phyloP scores from a whole-genome alignment of 1,140 invertebrate species.

The Pseudomyrmex dendroicus region DNA sequence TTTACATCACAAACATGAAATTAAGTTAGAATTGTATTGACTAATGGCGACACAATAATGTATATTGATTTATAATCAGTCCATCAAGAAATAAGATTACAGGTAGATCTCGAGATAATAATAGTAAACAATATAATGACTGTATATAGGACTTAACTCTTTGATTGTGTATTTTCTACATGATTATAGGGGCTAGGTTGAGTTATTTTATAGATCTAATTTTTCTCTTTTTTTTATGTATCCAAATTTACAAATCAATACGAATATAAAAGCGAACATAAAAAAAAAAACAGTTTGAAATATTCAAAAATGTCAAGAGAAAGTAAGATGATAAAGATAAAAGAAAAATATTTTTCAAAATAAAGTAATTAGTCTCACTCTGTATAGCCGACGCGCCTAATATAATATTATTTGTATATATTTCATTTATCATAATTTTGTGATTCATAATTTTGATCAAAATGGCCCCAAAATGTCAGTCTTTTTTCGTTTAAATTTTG shows the following conservation, averaged over 20 bases:
- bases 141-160: conserved; percentile 40
- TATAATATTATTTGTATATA: conserved; percentile 36
- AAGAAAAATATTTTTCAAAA: not conserved
- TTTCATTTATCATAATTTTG: conserved; percentile 52
- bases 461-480: conserved; percentile 83
- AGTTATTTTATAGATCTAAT: not conserved
- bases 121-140: conserved; percentile 39
- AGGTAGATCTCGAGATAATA: conserved; percentile 49
- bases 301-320: not conserved
- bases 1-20: conserved; percentile 74
- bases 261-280: conserved; percentile 7
- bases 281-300: not conserved
- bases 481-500: conserved; percentile 79
- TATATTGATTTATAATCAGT: conserved; percentile 52
- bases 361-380: conserved; percentile 38
- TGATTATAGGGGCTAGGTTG: conserved; percentile 30
- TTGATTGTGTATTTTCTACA: conserved; percentile 29
- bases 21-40: conserved; percentile 38
- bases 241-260: conserved; percentile 4
- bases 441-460: conserved; percentile 67
- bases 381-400: conserved; percentile 44
- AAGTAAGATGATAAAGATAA: not conserved
- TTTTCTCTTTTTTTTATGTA: not conserved
- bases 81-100: conserved; percentile 38
- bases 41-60: not conserved